phyloP scores from a whole-genome alignment of 1,140 invertebrate species.

The Ips typographus region DNA sequence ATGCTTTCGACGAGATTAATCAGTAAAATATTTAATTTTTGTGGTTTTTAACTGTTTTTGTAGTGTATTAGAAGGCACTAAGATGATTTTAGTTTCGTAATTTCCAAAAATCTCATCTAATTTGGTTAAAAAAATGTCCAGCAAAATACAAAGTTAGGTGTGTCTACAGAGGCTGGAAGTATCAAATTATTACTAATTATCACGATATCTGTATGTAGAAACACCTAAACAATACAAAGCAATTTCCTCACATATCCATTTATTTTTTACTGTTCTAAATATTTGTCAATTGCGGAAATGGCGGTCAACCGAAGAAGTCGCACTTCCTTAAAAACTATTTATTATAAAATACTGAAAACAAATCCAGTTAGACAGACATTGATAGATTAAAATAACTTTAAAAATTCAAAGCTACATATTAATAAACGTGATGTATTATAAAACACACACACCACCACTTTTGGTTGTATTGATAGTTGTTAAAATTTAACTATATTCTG shows the following conservation, averaged over 20 bases:
- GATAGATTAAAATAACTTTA: background rate
- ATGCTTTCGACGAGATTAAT: constrained; percentile 18
- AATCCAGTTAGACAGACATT: background rate
- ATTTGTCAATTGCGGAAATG: background rate
- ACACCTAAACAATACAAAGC: background rate
- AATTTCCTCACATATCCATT: background rate
- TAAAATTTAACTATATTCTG: constrained; percentile 30
- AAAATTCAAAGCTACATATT: background rate
- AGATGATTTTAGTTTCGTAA: background rate
- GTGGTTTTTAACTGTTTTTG: constrained; percentile 9
- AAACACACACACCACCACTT: background rate
- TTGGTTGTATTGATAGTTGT: background rate
- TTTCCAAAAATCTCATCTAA: background rate
- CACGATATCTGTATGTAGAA: background rate
- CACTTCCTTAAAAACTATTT: background rate
- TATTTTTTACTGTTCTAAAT: no score
- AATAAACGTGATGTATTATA: background rate
- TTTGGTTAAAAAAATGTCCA: background rate
- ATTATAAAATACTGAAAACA: background rate
- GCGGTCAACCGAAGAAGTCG: background rate
- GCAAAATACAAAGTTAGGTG: background rate
- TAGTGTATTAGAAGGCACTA: background rate
- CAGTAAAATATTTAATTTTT: constrained; percentile 19
- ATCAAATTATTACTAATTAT: background rate
- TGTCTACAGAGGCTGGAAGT: background rate